A percentile compares a stretch with the other conserved stretches of the same genome.
These are phyloP conservation scores for Patella depressa DNA, from an alignment of 2,888 invertebrate species.

Conservation along the genomic window DNA sequence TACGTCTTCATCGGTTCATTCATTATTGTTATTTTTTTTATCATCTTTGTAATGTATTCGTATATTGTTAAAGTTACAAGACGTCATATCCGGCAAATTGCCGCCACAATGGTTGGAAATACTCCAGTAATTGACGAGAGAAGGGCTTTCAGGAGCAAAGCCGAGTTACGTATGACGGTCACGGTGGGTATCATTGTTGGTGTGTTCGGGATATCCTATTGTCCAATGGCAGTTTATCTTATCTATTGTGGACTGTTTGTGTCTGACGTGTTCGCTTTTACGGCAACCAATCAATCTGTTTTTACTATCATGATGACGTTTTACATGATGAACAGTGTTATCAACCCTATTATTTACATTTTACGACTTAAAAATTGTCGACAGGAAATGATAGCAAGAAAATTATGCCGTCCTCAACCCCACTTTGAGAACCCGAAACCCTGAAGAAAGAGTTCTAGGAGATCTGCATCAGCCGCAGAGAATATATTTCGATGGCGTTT, in stretches of 20 bases:
- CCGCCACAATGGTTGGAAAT: constrained; percentile 1
- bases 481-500: too few relatives aligned
- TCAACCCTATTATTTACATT: neutral
- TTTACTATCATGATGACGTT: neutral
- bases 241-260: neutral
- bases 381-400: neutral
- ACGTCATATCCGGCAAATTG: neutral
- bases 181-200: neutral
- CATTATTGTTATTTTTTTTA: neutral
- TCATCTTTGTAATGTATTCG: neutral
- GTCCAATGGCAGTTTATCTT: neutral
- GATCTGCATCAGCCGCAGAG: too few relatives aligned
- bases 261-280: neutral
- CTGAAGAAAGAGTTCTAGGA: too few relatives aligned
- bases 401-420: neutral
- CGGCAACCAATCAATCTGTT: neutral
- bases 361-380: neutral
- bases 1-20: neutral
- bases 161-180: neutral
- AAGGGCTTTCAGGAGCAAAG: neutral
- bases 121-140: neutral
- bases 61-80: neutral
- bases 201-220: neutral
- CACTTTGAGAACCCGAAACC: too few relatives aligned
- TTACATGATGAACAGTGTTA: neutral